Base-by-base conservation (phyloP, 2,888 invertebrate species). In the Periphyllus acericola region DNA sequence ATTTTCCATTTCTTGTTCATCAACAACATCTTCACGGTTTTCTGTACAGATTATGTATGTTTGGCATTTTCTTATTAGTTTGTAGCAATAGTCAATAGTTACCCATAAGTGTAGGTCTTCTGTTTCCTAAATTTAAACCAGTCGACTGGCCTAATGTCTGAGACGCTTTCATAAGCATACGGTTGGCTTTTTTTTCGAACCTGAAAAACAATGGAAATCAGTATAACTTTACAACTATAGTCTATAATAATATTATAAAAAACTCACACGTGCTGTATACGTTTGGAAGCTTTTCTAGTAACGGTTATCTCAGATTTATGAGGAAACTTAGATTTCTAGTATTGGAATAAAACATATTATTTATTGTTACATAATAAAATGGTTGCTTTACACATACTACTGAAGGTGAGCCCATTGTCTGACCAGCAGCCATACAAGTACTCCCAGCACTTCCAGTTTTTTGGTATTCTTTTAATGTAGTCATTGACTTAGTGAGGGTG, bases 101-200 rank as follows among this genome's bases (percentile, higher is more conserved):
- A 92, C 92, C 92, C 89, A 92, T 90, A 91, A 92, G 90, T 19
- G 92, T 92, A 91, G 89, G 90, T 90, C 90, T 89, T 89, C 91
- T 91, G 36, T 94, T 92, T 6, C 96, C 96, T 79, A 97, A 93
- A 3, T 95, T 95, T 88, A 96, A 93, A 0, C 96, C 96, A 0
- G 96, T 97, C 0, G 95, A 96, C 91, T 95, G 95, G 91, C 95
- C 96, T 90, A 95, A 92, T 8, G 95, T 97, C 91, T 96, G 97
- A 1, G 96, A 96, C 0, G 96, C 97, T 91, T 94, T 96, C 92
- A 95, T 92, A 91, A 97, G 93, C 93, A 97, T 95, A 91, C 95
- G 95, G 91, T 96, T 96, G 0, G 96, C 97, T 91, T 96, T 95
- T 91, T 93, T 93, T 91, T 96, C 96, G 89, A 96, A 93, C 25